Evolutionary conservation across 2,888 invertebrate species (phyloP).

Genomic region (Tenthredo amoena): DNA sequence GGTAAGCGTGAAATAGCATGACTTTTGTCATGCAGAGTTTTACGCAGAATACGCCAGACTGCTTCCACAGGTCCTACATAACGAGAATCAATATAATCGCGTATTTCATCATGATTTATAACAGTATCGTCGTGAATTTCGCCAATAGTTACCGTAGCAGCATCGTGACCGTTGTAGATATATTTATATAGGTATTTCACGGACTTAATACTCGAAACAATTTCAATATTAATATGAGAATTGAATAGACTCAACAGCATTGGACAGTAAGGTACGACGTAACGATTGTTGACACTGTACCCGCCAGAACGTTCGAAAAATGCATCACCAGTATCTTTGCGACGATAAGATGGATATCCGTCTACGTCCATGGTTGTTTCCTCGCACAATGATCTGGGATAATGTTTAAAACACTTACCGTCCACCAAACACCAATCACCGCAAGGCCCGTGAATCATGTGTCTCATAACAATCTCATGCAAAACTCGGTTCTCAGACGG

Average conservation of each 20-base stretch:
- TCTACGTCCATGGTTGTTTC: background rate
- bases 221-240: conserved; percentile 61
- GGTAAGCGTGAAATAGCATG: too few relatives aligned
- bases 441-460: conserved; percentile 74
- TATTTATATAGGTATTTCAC: conserved; percentile 63
- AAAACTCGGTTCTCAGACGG: conserved; percentile 61
- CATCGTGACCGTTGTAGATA: conserved; percentile 58
- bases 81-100: conserved; percentile 66
- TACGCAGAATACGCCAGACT: conserved; percentile 66
- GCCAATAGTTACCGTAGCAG: conserved; percentile 47
- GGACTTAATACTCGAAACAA: conserved; percentile 57
- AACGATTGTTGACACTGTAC: background rate
- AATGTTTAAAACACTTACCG: conserved; percentile 66
- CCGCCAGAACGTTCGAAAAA: conserved; percentile 59
- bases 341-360: conserved; percentile 50
- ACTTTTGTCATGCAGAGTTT: too few relatives aligned
- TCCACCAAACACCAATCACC: conserved; percentile 62
- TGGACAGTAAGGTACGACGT: background rate
- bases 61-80: conserved; percentile 73
- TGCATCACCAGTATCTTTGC: conserved; percentile 32
- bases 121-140: background rate
- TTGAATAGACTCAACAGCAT: conserved; percentile 56
- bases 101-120: conserved; percentile 60
- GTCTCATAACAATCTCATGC: conserved; percentile 66
- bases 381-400: conserved; percentile 64